phyloP scores from a whole-genome alignment of 2,113 vertebrate genomes.

The Chlorodrepanis virens region DNA sequence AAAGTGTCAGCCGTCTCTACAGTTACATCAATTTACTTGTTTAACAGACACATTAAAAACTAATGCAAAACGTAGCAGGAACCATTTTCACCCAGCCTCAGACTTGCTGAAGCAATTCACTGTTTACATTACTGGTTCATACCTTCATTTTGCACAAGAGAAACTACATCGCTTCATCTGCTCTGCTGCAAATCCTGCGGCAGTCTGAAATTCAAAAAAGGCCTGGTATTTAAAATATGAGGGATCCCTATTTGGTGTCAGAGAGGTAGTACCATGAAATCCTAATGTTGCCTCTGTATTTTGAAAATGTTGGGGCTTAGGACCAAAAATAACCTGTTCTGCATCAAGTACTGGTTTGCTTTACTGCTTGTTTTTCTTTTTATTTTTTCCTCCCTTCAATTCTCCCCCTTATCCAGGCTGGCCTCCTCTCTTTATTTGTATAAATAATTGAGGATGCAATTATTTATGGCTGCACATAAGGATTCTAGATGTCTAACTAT shows the following conservation, averaged over 20 bases:
- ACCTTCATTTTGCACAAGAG: not conserved
- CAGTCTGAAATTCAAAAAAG: not conserved
- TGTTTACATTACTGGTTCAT: not conserved
- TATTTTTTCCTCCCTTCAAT: not conserved
- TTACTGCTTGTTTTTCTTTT: not conserved
- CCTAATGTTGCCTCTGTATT: not conserved
- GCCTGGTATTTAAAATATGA: not conserved
- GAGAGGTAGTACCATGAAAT: not conserved
- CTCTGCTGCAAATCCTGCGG: not conserved
- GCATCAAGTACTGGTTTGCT: not conserved
- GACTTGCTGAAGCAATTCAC: not conserved
- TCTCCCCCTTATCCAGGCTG: not conserved
- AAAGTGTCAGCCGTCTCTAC: not conserved
- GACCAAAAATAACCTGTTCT: not conserved
- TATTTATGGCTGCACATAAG: constrained; percentile 63
- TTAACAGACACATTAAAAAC: not conserved
- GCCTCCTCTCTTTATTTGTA: constrained; percentile 49
- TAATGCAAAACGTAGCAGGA: not conserved
- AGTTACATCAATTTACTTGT: not conserved
- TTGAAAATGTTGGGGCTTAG: not conserved
- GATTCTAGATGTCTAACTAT: constrained; percentile 64
- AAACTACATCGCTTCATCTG: not conserved
- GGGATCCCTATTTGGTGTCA: not conserved
- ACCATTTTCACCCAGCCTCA: not conserved
- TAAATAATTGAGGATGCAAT: constrained; percentile 62